Evolutionary conservation across 2,888 invertebrate genomes (phyloP).

Genomic region (Pachycephus smyrnensis): DNA sequence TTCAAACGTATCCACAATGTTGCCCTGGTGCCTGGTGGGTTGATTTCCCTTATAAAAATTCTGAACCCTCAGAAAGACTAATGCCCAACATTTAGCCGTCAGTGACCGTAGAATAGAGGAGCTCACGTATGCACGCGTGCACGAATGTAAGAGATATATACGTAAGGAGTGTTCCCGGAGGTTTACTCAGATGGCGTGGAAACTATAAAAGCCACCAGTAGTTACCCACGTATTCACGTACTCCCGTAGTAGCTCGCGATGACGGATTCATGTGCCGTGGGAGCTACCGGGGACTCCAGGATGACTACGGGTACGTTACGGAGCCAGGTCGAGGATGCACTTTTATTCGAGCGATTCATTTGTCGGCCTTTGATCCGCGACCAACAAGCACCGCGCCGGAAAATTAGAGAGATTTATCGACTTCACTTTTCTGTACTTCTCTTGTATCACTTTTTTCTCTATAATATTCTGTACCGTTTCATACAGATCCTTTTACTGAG

Average conservation of each 20-base stretch:
- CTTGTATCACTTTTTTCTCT: slow-evolving; percentile 13
- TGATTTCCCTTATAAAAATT: neutral
- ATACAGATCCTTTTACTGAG: neutral
- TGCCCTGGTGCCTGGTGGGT: neutral
- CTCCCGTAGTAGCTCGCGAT: slow-evolving; percentile 47
- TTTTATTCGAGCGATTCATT: slow-evolving; percentile 52
- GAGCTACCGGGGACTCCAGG: slow-evolving; percentile 29
- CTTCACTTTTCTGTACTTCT: slow-evolving; percentile 13
- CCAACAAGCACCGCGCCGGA: slow-evolving; percentile 41
- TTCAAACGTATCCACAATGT: neutral
- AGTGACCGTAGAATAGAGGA: neutral
- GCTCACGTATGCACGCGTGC: neutral
- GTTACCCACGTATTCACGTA: slow-evolving; percentile 35
- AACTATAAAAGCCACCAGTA: slow-evolving; percentile 52
- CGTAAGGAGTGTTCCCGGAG: neutral
- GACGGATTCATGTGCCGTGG: slow-evolving; percentile 61
- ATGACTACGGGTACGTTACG: neutral
- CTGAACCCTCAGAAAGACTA: neutral
- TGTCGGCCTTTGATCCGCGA: slow-evolving; percentile 57
- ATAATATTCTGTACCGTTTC: neutral
- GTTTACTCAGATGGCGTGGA: slow-evolving; percentile 33
- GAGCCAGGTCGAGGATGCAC: slow-evolving; percentile 25
- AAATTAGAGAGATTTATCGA: slow-evolving; percentile 57
- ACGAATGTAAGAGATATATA: slow-evolving; percentile 2
- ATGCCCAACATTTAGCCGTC: slow-evolving; percentile 7